Evolutionary conservation across 1,140 invertebrate species (phyloP).

Genomic region (Trichomalopsis sarcophagae): DNA sequence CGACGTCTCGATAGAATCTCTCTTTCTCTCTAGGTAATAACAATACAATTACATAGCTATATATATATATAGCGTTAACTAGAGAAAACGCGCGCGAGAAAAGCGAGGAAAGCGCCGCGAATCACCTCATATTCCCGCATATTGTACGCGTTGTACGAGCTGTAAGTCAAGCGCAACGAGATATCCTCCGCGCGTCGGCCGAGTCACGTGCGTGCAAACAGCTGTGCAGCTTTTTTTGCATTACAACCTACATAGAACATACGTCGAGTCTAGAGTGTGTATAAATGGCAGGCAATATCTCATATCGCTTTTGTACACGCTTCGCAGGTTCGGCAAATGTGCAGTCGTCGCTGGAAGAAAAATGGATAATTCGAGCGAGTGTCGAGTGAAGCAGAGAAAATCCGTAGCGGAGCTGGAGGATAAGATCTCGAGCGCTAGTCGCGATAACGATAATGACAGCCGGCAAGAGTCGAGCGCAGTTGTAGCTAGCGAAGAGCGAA

Average conservation of each 20-base stretch:
- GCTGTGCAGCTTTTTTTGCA: background rate
- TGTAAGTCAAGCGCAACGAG: too few relatives aligned
- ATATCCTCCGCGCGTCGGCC: background rate
- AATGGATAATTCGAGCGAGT: slow-evolving; percentile 6
- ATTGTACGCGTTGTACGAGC: too few relatives aligned
- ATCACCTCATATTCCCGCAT: too few relatives aligned
- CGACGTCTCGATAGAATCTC: too few relatives aligned
- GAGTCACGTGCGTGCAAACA: background rate
- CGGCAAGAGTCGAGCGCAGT: background rate
- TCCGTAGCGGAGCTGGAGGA: background rate
- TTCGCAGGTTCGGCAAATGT: background rate
- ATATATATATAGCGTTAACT: too few relatives aligned
- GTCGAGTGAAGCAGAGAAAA: slow-evolving; percentile 34
- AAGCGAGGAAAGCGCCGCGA: too few relatives aligned
- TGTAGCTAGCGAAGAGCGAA: slow-evolving; percentile 19
- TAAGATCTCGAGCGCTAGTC: background rate
- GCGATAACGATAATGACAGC: background rate
- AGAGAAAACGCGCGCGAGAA: too few relatives aligned
- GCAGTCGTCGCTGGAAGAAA: background rate
- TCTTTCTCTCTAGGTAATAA: too few relatives aligned
- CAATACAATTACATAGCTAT: too few relatives aligned
- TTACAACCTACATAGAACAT: background rate
- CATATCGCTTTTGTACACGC: background rate
- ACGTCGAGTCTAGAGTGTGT: too few relatives aligned
- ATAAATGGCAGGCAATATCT: background rate